Base-by-base conservation (phyloP, 2,797 vertebrate species). In the Pterois miles region DNA sequence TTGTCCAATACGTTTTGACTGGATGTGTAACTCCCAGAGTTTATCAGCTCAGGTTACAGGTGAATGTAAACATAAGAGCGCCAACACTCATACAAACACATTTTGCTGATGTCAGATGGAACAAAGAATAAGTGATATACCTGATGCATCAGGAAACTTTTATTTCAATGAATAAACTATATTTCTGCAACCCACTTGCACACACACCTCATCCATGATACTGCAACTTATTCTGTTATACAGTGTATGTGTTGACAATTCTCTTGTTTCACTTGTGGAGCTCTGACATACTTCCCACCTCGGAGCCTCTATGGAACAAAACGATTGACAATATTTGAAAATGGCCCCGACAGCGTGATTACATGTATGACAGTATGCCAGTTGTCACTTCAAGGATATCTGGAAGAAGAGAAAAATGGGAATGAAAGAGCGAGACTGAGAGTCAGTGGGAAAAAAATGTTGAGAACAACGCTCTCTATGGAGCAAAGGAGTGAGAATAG, bases 241-340 rank as follows among this genome's bases (percentile, higher is more conserved):
- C n/a, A n/a, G n/a, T n/a, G n/a, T 23, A 66, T 6, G 68, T 78
- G 86, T 79, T 81, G 82, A 74, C 68, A 85, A 52, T 18, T 10
- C 48, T 65, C 14, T 56, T 34, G 83, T 82, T 78, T 80, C 78
- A 67, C 58, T 22, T 4, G 20, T 52, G 36, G 66, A 75, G 69
- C 62, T 68, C 31, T 1, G 22, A 81, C 58, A 80, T 74, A 65
- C 86, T 85, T 83, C 68, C 56, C 58, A n/a, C 76, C 74, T 72
- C 8, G 5, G 18, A 84, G 81, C 54, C 88, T 87, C 86, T 1
- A 34, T 2, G 75, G 87, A 76, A 85, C 62, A 38, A 79, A 89
- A 76, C 38, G 53, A 89, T 16, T 90, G 87, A 91, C 88, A 84
- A 68, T 87, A 91, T 93, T 91, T 91, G 90, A 91, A 91, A 92